These are phyloP conservation scores for Ecdyonurus torrentis DNA, from an alignment of 2,888 invertebrate genomes.

Conservation along the genomic window DNA sequence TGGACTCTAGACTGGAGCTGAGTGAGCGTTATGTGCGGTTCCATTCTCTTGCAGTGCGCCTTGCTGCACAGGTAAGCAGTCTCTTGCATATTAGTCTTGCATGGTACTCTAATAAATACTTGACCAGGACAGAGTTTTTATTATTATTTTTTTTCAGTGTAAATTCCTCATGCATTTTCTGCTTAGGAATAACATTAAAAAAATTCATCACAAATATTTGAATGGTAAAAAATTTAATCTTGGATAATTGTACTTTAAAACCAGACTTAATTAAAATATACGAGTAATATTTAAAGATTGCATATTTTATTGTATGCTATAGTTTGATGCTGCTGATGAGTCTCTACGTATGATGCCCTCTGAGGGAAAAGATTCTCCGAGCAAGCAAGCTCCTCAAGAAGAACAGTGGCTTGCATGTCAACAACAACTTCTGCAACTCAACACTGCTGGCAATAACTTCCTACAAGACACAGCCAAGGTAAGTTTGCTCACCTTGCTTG, in stretches of 20 bases:
- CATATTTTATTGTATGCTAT: conserved; percentile 16
- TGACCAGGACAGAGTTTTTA: too few species aligned
- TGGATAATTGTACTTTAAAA: too few species aligned
- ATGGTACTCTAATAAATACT: too few species aligned
- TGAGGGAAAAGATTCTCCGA: conserved; percentile 28
- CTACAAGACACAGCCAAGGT: conserved; percentile 41
- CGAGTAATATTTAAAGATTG: too few species aligned
- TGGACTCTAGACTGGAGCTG: conserved; percentile 42
- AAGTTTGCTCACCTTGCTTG: too few species aligned
- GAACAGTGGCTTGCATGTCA: conserved; percentile 47
- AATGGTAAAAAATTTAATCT: too few species aligned
- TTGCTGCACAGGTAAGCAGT: conserved; percentile 28
- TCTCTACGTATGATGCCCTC: conserved; percentile 32
- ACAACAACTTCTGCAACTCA: conserved; percentile 44
- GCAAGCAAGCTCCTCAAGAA: conserved; percentile 31
- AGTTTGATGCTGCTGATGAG: conserved; percentile 46
- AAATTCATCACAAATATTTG: too few species aligned
- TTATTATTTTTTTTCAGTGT: too few species aligned
- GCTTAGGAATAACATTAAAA: too few species aligned
- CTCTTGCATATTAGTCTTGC: too few species aligned
- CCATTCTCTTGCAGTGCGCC: conserved; percentile 47
- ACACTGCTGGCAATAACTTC: conserved; percentile 47
- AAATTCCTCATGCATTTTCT: too few species aligned
- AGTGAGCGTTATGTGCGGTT: conserved; percentile 52
- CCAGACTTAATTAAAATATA: too few species aligned